Conservation (phyloP, 1,140 invertebrate genomes). For the Drosophila jambulina region DNA sequence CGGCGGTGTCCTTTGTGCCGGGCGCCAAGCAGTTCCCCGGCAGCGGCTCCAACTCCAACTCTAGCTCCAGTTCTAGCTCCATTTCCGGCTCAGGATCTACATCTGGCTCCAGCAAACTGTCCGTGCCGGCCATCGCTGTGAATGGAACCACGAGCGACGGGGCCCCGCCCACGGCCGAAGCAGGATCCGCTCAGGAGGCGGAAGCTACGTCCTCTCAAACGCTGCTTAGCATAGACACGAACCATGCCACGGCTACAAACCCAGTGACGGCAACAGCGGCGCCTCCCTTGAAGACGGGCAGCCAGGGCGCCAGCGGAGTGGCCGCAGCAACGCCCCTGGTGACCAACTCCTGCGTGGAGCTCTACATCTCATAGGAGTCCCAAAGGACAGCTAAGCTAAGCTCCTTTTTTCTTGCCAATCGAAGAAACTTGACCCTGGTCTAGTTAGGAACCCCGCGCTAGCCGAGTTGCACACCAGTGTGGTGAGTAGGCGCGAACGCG, state of each 20-base stretch:
- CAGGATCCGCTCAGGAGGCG: slow-evolving; percentile 7
- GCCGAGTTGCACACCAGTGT: slow-evolving; percentile 44
- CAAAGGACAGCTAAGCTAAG: slow-evolving; percentile 4
- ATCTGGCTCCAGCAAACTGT: slow-evolving; percentile 11
- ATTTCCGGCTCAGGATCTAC: neutral
- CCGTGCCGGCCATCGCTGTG: slow-evolving; percentile 18
- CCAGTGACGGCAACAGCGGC: neutral
- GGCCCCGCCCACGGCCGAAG: slow-evolving; percentile 3
- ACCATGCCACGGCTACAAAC: slow-evolving; percentile 38
- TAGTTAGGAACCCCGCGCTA: slow-evolving; percentile 53
- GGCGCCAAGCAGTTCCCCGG: slow-evolving; percentile 56
- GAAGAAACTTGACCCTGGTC: slow-evolving; percentile 74
- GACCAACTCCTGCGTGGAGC: slow-evolving; percentile 72
- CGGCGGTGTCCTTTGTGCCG: slow-evolving; percentile 66
- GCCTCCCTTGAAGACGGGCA: slow-evolving; percentile 54
- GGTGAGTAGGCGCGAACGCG: slow-evolving; percentile 16
- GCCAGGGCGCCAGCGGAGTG: slow-evolving; percentile 21
- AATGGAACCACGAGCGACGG: slow-evolving; percentile 16
- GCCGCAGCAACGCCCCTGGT: slow-evolving; percentile 59
- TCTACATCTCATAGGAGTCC: slow-evolving; percentile 60
- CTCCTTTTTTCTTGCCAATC: slow-evolving; percentile 70
- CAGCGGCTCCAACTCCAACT: slow-evolving; percentile 26
- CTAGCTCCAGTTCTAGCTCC: slow-evolving; percentile 20
- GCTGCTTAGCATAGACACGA: slow-evolving; percentile 68
- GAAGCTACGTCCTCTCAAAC: slow-evolving; percentile 26